Base-by-base conservation (phyloP, 1,140 invertebrate genomes). In the Euschistus heros region DNA sequence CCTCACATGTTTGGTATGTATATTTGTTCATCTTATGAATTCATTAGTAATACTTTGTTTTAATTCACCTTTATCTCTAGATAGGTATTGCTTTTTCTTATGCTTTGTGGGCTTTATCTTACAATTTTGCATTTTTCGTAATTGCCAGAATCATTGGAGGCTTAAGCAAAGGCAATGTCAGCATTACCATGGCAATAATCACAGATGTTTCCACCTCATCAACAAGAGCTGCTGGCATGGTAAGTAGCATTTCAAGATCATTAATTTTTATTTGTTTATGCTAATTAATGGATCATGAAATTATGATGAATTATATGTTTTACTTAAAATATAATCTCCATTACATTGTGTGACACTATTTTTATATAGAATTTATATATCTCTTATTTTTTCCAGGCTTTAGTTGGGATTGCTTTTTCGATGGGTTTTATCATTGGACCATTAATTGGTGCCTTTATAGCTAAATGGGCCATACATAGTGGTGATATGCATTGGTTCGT, bases 331-430 rank as follows among this genome's bases (percentile, higher is more conserved):
- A 5, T 14, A 47, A 4, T 47, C 46, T 5, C 2, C 13, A 47
- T 47, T 47, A 47, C 13, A 14, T 7, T 30, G 7, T 4, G 27
- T 30, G 7, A 30, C 27, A 30, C 7, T 30, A 4, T 30, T 4
- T 30, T 30, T 30, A 4, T 30, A 30, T 30, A 30, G 13, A 47
- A 2, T 14, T 18, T 47, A 47, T 17, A 3, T 3, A 5, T 47
- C 15, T 47, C 3, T 15, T 18, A 20, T 73, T 72, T 69, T 74
- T 83, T 84, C 70, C 77, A 94, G 92, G 96, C 97, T 18, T 75
- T 98, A 33, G 88, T 99, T 66, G 97, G 97, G 17, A 86, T 97
- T 71, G 94, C 96, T 6, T 99, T 99, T 79, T 98, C 95, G 0
- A 77, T 99, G 64, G 96, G 94, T 17, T 99, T 99, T 76, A 91